These are phyloP conservation scores for Bombus huntii DNA, from an alignment of 1,140 invertebrate genomes.

Conservation along the genomic window DNA sequence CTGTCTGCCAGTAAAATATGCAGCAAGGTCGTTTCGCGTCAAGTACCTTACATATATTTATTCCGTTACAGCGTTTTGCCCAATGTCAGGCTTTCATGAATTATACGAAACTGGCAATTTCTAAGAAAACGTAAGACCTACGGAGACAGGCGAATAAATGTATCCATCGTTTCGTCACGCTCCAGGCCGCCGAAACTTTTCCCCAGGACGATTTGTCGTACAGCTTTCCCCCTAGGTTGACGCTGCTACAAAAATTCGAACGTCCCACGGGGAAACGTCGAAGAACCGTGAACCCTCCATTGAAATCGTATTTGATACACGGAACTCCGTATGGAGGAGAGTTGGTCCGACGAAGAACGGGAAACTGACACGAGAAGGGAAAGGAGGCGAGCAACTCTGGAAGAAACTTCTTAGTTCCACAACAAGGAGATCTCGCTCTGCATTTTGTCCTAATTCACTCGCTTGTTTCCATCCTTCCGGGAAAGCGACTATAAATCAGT, in stretches of 20 bases:
- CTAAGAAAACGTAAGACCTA: background rate
- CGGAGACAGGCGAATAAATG: conserved; percentile 1
- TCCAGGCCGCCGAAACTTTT: conserved; percentile 14
- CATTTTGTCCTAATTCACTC: conserved; percentile 17
- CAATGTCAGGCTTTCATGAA: background rate
- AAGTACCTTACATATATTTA: background rate
- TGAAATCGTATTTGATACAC: conserved; percentile 2
- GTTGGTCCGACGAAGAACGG: background rate
- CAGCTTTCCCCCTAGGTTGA: background rate
- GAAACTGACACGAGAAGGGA: background rate
- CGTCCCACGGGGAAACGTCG: background rate
- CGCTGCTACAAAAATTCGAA: background rate
- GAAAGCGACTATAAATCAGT: conserved; percentile 24
- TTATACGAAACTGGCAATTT: conserved; percentile 10
- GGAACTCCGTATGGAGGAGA: background rate
- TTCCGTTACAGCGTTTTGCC: no score
- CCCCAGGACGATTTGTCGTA: background rate
- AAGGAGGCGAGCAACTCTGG: background rate
- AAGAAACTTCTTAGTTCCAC: background rate
- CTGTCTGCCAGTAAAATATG: background rate
- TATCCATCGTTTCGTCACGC: background rate
- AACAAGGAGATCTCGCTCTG: background rate
- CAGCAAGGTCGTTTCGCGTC: background rate
- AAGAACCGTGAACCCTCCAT: background rate
- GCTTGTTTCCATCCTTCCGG: background rate